Evolutionary conservation across 1,140 invertebrate genomes (phyloP), one percentile per base, ranked within the genome.

Genomic region (Zaprionus nigranus): DNA sequence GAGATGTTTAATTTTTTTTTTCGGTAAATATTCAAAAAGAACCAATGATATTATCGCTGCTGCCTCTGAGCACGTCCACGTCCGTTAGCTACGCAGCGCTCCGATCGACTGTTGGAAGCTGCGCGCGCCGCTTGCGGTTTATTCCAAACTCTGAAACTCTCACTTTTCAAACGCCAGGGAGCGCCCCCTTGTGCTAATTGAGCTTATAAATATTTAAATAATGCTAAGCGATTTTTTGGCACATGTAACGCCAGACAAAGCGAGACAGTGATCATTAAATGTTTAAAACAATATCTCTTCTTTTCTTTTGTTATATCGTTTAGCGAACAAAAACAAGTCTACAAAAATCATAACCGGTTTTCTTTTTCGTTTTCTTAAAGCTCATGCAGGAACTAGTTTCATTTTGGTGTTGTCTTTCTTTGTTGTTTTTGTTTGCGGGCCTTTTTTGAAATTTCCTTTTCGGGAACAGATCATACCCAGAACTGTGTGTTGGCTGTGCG

Each of bases 401-500:
- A 75, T 49, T 80, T 87, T 64, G 57, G 73, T 68, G 66, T 15
- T 87, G 64, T 77, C 76, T 74, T 78, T 81, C 78, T 54, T 78
- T 49, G 53, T 63, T 67, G 22, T 54, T 49, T 38, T 34, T 61
- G 61, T 36, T 70, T 36, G 58, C 54, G 49, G 54, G 63, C 65
- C 54, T 71, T 72, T 65, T 69, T 86, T 74, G 54, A 58, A 46
- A 76, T 90, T 90, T 90, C 84, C 85, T 90, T 88, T 88, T 84
- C 75, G 75, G 85, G 81, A 88, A 88, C 84, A 88, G 73, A 88
- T 87, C 85, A 79, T 88, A 85, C 69, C 66, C 67, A 81, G 84
- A 88, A 81, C 78, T 67, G 9, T 34, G 30, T 34, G 51, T 81
- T 81, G 24, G 13, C 28, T 38, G 15, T 40, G 13, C 26, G 22